These are phyloP conservation scores for Pyrocephalus nanus DNA, from an alignment of 2,797 vertebrate species.

Conservation along the genomic window DNA sequence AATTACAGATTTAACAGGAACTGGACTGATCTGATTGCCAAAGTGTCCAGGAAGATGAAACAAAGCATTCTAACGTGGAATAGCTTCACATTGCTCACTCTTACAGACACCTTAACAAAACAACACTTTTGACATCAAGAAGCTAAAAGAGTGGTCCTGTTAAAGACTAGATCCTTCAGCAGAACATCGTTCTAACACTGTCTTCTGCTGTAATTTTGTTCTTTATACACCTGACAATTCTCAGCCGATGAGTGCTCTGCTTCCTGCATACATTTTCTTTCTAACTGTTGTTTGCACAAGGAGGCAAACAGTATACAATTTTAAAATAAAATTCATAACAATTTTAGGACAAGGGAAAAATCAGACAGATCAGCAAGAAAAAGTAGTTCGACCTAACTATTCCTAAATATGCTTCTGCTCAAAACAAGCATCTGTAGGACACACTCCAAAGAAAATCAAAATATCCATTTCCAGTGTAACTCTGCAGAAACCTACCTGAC, in stretches of 20 bases:
- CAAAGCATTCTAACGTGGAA: background rate
- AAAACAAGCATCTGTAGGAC: background rate
- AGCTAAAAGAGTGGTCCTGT: background rate
- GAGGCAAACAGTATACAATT: background rate
- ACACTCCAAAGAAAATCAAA: background rate
- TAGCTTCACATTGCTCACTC: rapidly evolving
- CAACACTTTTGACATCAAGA: background rate
- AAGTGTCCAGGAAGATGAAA: background rate
- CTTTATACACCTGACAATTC: background rate
- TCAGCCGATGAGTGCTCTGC: background rate
- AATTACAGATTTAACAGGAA: background rate
- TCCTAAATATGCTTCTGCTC: background rate
- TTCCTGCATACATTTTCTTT: background rate
- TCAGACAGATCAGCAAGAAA: background rate
- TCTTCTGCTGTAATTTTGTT: background rate
- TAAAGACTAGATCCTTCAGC: background rate
- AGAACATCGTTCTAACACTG: background rate
- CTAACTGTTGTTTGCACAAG: background rate
- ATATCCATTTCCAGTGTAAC: background rate
- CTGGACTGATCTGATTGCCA: background rate
- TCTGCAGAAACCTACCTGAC: background rate
- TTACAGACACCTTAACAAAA: background rate
- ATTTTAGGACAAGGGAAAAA: background rate
- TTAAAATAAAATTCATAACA: background rate
- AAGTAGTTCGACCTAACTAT: background rate